These are phyloP conservation scores for Rhegmatorhina hoffmannsi DNA, from an alignment of 2,113 vertebrate genomes.

Conservation along the genomic window DNA sequence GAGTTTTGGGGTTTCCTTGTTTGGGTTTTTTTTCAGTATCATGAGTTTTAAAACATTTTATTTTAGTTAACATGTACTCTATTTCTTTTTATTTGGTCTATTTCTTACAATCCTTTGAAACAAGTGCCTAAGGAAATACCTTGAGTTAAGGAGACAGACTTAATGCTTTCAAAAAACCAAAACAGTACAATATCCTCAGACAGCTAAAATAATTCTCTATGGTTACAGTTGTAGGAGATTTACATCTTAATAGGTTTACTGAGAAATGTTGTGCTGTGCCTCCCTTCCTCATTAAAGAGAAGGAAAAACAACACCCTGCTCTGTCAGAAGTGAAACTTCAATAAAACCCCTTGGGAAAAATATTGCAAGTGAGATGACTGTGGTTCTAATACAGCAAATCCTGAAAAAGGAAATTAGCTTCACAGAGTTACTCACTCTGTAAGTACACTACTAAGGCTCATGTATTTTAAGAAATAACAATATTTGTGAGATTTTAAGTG, in stretches of 20 bases:
- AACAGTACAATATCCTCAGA: neutral
- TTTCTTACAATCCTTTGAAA: neutral
- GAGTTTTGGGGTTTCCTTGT: neutral
- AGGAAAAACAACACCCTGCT: neutral
- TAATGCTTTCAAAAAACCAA: neutral
- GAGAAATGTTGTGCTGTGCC: neutral
- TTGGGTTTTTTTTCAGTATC: neutral
- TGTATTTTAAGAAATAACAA: neutral
- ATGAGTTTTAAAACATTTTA: neutral
- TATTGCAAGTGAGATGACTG: neutral
- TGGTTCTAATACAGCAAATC: neutral
- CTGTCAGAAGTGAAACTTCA: neutral
- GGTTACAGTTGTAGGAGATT: neutral
- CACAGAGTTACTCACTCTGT: neutral
- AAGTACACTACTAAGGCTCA: neutral
- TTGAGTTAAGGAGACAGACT: neutral
- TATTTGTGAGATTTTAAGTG: neutral
- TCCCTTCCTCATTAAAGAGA: neutral
- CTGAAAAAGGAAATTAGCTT: neutral
- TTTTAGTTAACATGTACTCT: neutral
- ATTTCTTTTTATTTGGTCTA: neutral
- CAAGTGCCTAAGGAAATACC: neutral
- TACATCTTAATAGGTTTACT: neutral
- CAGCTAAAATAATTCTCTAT: neutral
- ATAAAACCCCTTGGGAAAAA: neutral